phyloP scores from a whole-genome alignment of 1,140 invertebrate genomes.

The Reticulitermes speratus region DNA sequence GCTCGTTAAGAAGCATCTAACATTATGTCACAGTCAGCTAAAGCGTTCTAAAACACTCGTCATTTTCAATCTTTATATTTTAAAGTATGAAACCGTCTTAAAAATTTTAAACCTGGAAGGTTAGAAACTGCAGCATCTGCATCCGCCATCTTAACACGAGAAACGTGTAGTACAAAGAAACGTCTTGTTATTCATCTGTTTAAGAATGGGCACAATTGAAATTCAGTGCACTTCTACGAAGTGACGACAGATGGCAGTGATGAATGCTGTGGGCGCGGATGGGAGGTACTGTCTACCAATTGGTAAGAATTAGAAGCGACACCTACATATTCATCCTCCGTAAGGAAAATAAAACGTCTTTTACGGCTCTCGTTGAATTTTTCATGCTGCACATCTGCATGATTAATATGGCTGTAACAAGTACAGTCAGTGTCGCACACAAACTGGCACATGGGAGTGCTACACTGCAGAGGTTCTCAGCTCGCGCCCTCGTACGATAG shows the following conservation, averaged over 20 bases:
- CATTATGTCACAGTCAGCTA: too few relatives aligned
- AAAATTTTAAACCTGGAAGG: background rate
- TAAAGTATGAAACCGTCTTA: too few relatives aligned
- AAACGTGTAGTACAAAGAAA: background rate
- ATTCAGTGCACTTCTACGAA: conserved; percentile 5
- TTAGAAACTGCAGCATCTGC: background rate
- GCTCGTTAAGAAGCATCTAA: too few relatives aligned
- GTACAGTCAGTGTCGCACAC: background rate
- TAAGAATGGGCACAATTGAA: background rate
- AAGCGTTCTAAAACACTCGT: too few relatives aligned
- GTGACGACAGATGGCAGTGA: conserved; percentile 16
- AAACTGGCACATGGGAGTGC: too few relatives aligned
- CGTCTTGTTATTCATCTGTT: background rate
- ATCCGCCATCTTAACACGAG: background rate
- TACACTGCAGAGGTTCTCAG: too few relatives aligned
- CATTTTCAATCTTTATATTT: too few relatives aligned
- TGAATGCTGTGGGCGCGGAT: background rate
- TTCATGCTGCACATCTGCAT: background rate
- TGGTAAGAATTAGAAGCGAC: background rate
- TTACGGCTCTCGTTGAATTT: background rate
- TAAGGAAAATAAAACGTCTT: background rate
- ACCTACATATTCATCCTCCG: background rate
- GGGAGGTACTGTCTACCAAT: background rate
- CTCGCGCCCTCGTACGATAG: too few relatives aligned
- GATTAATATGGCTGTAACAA: conserved; percentile 9